Evolutionary conservation across 2,888 invertebrate species (phyloP), one percentile per base, ranked within the genome.

Genomic region (Lacanobia wlatinum): DNA sequence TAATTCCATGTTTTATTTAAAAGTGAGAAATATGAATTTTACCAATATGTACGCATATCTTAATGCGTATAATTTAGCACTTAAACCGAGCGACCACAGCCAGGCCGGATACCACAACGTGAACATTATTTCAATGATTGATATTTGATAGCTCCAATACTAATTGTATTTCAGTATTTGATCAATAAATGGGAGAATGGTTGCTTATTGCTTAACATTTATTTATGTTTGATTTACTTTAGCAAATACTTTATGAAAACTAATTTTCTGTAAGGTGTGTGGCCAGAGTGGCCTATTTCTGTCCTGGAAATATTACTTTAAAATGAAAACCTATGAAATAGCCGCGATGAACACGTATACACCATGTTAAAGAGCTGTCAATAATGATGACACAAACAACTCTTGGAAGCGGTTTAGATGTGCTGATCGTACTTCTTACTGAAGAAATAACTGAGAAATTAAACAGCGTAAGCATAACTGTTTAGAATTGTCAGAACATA

Each of bases 51-150:
- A 8, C 12, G 4, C n/a, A n/a, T 38, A 58, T 38, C 58, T 58
- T 58, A 21, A 58, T 59, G 8, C 21, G 1, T 28, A n/a, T 28
- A 28, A 56, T 34, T n/a, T n/a, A 56, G 16, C 14, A 40, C 12
- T 16, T 7, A 65, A n/a, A 52, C 1, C 14, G 16, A 40, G 28
- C 2, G n/a, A 52, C n/a, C 52, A 28, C 52, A 21, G 23, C 8
- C 16, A 10, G 2, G n/a, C 5, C 23, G 21, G 6, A 2, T 55
- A 68, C 59, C 63, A 46, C 58, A 61, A 46, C 58, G 67, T 46
- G 21, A 68, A 50, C 14, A 70, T 43, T 74, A 46, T 78, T 73
- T 38, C 34, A n/a, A 34, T 66, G 7, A 77, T 59, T 64, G 38
- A 63, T 70, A 66, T 77, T 63, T 53, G 46, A 55, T 62, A 65